These are phyloP conservation scores for Eupristina koningsbergeri DNA, from an alignment of 1,140 invertebrate species.

Conservation along the genomic window DNA sequence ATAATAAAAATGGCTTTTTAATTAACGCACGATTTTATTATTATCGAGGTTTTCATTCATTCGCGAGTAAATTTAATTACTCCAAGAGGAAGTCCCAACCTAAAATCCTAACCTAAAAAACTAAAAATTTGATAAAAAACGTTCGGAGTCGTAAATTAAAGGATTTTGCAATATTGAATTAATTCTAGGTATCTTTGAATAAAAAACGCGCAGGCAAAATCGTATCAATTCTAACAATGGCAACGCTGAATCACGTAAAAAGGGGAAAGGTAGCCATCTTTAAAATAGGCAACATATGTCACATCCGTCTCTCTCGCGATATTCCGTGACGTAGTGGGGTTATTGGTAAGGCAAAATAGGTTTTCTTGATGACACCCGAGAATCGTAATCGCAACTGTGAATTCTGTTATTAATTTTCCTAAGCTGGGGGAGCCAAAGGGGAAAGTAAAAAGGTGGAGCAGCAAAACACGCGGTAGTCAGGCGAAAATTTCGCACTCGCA, in stretches of 20 bases:
- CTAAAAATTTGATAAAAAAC: neutral
- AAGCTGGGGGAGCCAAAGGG: slow-evolving; percentile 33
- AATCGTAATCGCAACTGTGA: slow-evolving; percentile 60
- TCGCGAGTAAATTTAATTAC: neutral
- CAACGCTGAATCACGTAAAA: slow-evolving; percentile 55
- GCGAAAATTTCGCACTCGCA: slow-evolving; percentile 46
- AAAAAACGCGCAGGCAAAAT: neutral
- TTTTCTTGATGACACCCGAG: slow-evolving; percentile 69
- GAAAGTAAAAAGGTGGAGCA: slow-evolving; percentile 29
- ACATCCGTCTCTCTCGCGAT: slow-evolving; percentile 66
- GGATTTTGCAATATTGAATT: neutral
- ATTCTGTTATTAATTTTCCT: slow-evolving; percentile 34
- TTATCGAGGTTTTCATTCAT: neutral
- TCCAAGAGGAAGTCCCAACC: neutral
- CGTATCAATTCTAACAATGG: slow-evolving; percentile 22
- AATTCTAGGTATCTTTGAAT: neutral
- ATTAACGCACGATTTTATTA: neutral
- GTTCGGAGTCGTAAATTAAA: neutral
- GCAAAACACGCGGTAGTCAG: slow-evolving; percentile 40
- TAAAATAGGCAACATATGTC: slow-evolving; percentile 60
- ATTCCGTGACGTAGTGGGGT: slow-evolving; percentile 62
- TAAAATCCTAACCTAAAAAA: slow-evolving; percentile 8
- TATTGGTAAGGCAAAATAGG: slow-evolving; percentile 65
- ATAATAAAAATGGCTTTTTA: neutral
- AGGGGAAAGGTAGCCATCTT: slow-evolving; percentile 64